Evolutionary conservation across 2,113 vertebrate genomes (phyloP).

Genomic region (Amia ocellicauda): DNA sequence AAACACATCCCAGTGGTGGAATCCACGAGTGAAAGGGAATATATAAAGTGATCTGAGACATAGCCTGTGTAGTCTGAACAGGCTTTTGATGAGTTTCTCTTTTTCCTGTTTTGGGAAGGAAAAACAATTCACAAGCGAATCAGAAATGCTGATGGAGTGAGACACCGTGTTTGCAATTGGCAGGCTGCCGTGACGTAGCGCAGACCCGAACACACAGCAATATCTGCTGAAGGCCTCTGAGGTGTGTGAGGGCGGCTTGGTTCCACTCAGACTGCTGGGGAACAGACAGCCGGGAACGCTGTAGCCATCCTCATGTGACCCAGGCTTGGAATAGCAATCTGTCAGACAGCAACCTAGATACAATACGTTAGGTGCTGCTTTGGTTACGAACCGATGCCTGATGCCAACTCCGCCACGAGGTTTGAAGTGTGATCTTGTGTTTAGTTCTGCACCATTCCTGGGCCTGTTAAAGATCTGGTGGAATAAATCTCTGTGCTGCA

Average conservation of each 20-base stretch:
- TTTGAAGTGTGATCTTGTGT: constrained; percentile 22
- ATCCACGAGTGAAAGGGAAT: too few relatives aligned
- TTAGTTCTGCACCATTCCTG: constrained; percentile 23
- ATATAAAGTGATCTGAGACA: too few relatives aligned
- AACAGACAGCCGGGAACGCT: constrained; percentile 1
- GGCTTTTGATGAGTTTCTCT: too few relatives aligned
- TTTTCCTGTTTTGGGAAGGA: too few relatives aligned
- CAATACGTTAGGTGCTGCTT: constrained; percentile 11
- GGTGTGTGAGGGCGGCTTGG: constrained; percentile 19
- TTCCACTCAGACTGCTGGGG: constrained; percentile 25
- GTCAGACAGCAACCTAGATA: constrained; percentile 29
- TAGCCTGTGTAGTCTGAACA: too few relatives aligned
- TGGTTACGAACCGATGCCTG: constrained; percentile 9
- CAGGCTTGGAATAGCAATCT: constrained; percentile 32
- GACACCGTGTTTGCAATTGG: too few relatives aligned
- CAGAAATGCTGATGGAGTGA: too few relatives aligned
- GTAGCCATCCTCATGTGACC: constrained; percentile 37
- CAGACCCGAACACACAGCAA: too few relatives aligned
- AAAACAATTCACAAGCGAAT: too few relatives aligned
- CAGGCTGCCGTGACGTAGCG: too few relatives aligned
- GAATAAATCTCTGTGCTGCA: background rate
- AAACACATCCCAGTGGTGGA: too few relatives aligned
- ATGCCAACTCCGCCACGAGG: constrained; percentile 24
- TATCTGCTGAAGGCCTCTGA: constrained; percentile 19
- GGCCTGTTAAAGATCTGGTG: constrained; percentile 22